Evolutionary conservation across 2,113 vertebrate species (phyloP), one percentile per base, ranked within the genome.

Genomic region (Butastur rufipennis): DNA sequence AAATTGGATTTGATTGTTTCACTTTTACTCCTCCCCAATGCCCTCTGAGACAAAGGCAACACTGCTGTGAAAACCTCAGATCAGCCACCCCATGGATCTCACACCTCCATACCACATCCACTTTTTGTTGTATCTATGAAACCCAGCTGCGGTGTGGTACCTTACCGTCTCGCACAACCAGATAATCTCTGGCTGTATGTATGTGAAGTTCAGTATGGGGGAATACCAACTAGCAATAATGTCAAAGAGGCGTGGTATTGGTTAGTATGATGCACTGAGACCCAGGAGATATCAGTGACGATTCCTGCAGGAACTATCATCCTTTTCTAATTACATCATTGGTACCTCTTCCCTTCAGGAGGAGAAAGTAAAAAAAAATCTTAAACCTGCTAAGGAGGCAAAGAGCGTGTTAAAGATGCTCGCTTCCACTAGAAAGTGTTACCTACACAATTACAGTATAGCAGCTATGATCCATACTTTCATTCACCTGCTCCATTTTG

Each of bases 181-280:
- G 48, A 50, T 42, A 48, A 82, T 9, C 47, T 58, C 75, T 58
- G 61, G 20, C 32, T 3, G 1, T 55, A 13, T 0, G 0, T 31
- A 22, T 11, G 9, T 55, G 7, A 67, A 71, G 29, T 75, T 58
- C 13, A 75, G 34, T 7, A 50, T 1, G 2, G 29, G 53, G 34
- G 13, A 75, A 79, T 16, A 48, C 50, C n/a, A 79, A 55, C 29
- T 6, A 80, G 25, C 56, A 63, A 5, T 10, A 0, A 32, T 3
- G 12, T 72, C 63, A 26, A 53, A 71, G 47, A 72, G 25, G 29
- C 27, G n/a, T 13, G 16, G 8, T 18, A 9, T 18, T 38, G 63
- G 45, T 66, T 50, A 40, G 13, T 13, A 9, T 31, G 50, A 70
- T 48, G 11, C 14, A 5, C 13, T 40, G 63, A 93, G 48, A 65